Percentiles rank a stretch among this genome's conserved stretches.
phyloP scores from a whole-genome alignment of 2,888 invertebrate genomes.

The Galeruca laticollis region DNA sequence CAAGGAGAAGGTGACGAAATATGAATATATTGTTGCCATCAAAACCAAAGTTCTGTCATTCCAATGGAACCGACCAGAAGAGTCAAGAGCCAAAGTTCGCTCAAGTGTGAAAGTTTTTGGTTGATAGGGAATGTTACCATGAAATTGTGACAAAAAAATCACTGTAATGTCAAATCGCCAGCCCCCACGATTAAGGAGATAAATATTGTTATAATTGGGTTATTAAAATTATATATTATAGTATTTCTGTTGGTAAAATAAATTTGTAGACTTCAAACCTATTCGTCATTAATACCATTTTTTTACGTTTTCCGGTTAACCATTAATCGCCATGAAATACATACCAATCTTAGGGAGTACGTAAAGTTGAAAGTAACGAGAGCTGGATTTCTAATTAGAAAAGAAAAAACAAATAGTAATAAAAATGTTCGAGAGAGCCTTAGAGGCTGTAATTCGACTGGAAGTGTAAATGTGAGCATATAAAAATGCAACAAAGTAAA shows the following conservation, averaged over 20 bases:
- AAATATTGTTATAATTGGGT: no score
- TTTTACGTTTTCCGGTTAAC: constrained; percentile 3
- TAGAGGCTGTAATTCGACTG: constrained; percentile 38
- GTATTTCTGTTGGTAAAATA: background rate
- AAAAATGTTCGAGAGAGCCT: constrained; percentile 41
- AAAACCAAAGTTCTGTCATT: no score
- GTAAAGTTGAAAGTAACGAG: constrained; percentile 30
- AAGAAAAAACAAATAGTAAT: constrained; percentile 41
- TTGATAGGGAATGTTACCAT: no score
- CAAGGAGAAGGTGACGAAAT: no score
- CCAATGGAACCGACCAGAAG: no score
- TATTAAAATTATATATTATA: no score
- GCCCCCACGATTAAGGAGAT: no score
- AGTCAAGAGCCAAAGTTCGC: no score
- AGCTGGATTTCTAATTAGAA: constrained; percentile 36
- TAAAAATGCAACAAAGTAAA: constrained; percentile 57
- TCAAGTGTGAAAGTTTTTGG: no score
- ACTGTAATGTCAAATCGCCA: no score
- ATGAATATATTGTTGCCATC: no score
- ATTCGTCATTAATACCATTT: background rate
- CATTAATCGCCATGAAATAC: constrained; percentile 14
- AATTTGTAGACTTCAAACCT: background rate
- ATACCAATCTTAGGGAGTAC: constrained; percentile 9
- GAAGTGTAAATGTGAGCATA: constrained; percentile 47
- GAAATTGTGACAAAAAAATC: no score